phyloP scores from a whole-genome alignment of 2,797 vertebrate genomes.

The Eulemur mongoz region DNA sequence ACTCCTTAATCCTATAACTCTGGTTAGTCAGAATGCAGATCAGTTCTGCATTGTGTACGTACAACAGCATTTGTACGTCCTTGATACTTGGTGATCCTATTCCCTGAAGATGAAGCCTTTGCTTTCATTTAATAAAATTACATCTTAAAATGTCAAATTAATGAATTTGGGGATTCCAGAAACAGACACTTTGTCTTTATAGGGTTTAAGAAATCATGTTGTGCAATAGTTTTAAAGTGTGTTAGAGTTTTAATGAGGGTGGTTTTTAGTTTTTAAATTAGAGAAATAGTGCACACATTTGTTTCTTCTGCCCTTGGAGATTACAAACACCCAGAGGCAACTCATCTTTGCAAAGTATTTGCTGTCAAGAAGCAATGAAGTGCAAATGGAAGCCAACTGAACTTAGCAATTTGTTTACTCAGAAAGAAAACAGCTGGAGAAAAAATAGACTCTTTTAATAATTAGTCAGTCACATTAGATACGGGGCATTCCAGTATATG shows the following conservation, averaged over 20 bases:
- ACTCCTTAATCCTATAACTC: not conserved
- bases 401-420: conserved; percentile 81
- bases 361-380: conserved; percentile 83
- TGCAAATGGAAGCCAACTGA: conserved; percentile 81
- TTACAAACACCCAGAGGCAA: conserved; percentile 73
- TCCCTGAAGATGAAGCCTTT: not conserved
- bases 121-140: conserved; percentile 44
- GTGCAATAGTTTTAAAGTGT: conserved; percentile 23
- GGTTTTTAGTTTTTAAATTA: conserved; percentile 63
- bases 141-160: conserved; percentile 26
- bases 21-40: not conserved
- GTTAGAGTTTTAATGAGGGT: conserved; percentile 26
- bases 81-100: not conserved
- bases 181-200: not conserved
- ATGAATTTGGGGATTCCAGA: not conserved
- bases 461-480: conserved; percentile 77
- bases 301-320: conserved; percentile 74
- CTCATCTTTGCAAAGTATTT: conserved; percentile 74
- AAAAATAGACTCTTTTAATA: conserved; percentile 80
- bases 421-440: conserved; percentile 80
- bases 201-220: conserved; percentile 40
- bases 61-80: not conserved
- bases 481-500: conserved; percentile 64
- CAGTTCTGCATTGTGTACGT: not conserved
- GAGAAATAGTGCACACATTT: conserved; percentile 70